Evolutionary conservation across 2,797 vertebrate species (phyloP).

Genomic region (Eurystomus glaucurus): DNA sequence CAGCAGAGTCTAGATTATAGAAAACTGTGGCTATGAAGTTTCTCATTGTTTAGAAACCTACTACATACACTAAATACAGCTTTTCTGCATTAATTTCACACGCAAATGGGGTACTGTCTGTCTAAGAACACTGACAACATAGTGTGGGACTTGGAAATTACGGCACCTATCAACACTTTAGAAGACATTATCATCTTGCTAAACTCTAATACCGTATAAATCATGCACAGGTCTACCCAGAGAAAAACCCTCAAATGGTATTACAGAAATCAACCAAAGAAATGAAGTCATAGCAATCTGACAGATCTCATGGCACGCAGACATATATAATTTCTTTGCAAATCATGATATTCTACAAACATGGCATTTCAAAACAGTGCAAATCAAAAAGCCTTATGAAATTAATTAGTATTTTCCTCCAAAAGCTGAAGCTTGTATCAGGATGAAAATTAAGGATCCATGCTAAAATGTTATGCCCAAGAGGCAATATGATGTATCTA

Average conservation of each 20-base stretch:
- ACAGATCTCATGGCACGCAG: neutral
- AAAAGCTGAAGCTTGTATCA: neutral
- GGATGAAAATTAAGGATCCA: neutral
- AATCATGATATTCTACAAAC: neutral
- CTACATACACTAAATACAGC: neutral
- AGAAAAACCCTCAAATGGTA: neutral
- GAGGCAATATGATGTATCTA: neutral
- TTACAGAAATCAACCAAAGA: neutral
- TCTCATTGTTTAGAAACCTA: neutral
- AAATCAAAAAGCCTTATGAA: neutral
- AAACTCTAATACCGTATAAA: neutral
- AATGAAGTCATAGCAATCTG: neutral
- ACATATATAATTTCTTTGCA: neutral
- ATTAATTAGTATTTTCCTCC: neutral
- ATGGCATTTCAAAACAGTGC: neutral
- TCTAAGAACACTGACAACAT: neutral
- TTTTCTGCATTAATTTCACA: neutral
- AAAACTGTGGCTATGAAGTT: neutral
- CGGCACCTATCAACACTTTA: neutral
- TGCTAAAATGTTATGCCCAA: neutral
- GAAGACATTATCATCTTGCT: neutral
- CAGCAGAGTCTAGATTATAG: neutral
- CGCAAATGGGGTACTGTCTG: neutral
- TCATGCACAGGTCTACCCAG: rapidly evolving
- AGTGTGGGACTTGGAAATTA: neutral